phyloP scores from a whole-genome alignment of 2,113 vertebrate genomes.

The Pao palembangensis region DNA sequence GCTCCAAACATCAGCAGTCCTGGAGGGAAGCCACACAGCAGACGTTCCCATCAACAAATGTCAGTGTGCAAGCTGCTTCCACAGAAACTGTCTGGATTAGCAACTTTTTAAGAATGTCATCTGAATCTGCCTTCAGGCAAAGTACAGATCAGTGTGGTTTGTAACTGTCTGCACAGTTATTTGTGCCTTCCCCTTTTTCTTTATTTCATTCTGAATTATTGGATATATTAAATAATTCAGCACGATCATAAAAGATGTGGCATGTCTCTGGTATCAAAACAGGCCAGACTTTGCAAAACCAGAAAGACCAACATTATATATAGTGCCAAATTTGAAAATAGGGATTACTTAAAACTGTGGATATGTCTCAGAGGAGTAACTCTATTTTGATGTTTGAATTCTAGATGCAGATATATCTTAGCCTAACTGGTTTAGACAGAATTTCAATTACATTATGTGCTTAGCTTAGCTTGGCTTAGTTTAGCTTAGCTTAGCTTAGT shows the following conservation, averaged over 20 bases:
- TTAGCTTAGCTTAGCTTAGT: no score
- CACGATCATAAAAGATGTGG: background rate
- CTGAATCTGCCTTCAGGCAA: background rate
- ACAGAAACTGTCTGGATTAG: no score
- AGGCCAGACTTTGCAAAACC: no score
- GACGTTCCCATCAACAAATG: background rate
- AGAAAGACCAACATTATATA: slow-evolving; percentile 53
- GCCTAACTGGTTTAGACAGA: slow-evolving; percentile 77
- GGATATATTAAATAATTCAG: slow-evolving; percentile 7
- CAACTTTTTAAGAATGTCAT: background rate
- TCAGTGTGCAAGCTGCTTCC: no score
- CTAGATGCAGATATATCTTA: slow-evolving; percentile 57
- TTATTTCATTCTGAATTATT: background rate
- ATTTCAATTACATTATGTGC: no score
- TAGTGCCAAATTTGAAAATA: slow-evolving; percentile 53
- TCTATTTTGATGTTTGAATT: slow-evolving; percentile 55
- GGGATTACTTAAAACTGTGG: slow-evolving; percentile 66
- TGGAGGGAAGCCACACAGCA: slow-evolving; percentile 6
- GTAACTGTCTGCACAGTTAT: background rate
- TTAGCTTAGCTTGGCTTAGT: no score
- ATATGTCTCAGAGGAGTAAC: slow-evolving; percentile 51
- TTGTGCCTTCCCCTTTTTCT: background rate
- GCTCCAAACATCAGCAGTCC: slow-evolving; percentile 23
- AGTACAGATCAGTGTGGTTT: background rate
- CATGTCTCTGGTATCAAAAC: background rate